Evolutionary conservation across 2,113 vertebrate genomes (phyloP).

Genomic region (Microtus montanus): DNA sequence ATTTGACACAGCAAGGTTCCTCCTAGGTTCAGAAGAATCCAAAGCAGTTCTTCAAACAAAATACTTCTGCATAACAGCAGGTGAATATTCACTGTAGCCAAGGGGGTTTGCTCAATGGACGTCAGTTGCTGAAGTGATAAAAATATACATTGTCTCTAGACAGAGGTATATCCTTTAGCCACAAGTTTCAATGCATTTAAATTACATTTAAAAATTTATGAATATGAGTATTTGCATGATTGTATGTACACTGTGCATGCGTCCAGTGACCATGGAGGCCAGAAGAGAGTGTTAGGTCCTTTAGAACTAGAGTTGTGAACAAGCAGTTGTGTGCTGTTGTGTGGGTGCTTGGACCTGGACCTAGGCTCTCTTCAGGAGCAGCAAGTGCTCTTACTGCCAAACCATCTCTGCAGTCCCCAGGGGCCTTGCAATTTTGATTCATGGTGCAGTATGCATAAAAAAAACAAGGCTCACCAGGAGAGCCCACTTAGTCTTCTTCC

Average conservation of each 20-base stretch:
- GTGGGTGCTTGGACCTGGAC: neutral
- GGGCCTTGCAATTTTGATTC: neutral
- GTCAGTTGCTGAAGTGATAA: neutral
- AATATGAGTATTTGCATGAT: neutral
- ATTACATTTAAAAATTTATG: neutral
- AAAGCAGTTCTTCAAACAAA: neutral
- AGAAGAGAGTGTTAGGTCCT: neutral
- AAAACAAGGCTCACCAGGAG: neutral
- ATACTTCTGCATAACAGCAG: neutral
- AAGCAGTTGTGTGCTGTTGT: neutral
- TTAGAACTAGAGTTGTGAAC: neutral
- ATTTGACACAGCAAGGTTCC: neutral
- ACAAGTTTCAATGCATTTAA: neutral
- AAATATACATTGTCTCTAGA: neutral
- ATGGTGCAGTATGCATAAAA: neutral
- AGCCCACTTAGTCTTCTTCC: neutral
- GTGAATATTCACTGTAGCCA: neutral
- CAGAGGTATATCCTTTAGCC: neutral
- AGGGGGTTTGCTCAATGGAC: neutral
- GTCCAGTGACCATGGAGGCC: neutral
- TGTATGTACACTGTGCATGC: neutral
- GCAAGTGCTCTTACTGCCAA: neutral
- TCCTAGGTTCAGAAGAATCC: neutral
- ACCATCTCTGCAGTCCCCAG: neutral
- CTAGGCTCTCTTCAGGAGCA: neutral